Evolutionary conservation across 2,797 vertebrate species (phyloP).

Genomic region (Coreius guichenoti): DNA sequence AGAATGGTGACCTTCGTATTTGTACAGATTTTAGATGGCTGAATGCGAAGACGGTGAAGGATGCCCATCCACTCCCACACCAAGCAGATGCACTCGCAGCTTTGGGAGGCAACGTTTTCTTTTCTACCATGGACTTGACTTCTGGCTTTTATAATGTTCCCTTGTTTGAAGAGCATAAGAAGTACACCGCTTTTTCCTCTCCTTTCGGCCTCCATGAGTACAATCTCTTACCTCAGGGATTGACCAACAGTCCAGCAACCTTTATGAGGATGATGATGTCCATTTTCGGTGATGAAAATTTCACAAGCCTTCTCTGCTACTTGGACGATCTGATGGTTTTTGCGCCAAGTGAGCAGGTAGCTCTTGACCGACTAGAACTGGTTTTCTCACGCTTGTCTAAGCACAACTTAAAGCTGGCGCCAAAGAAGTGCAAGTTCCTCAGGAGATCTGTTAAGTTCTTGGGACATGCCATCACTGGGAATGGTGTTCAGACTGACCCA

Average conservation of each 20-base stretch:
- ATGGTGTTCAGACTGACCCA: conserved; percentile 45
- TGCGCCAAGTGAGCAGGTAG: conserved; percentile 34
- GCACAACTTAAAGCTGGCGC: conserved; percentile 51
- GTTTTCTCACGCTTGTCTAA: conserved; percentile 43
- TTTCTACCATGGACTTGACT: conserved; percentile 14
- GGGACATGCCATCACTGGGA: conserved; percentile 39
- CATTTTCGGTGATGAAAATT: conserved; percentile 55
- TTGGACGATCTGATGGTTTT: conserved; percentile 48
- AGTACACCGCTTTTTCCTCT: conserved; percentile 22
- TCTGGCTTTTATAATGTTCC: conserved; percentile 40
- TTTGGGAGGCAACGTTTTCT: conserved; percentile 20
- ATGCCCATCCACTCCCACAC: conserved; percentile 16
- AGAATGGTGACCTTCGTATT: too few species aligned
- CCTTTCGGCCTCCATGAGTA: conserved; percentile 6
- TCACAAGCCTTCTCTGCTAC: conserved; percentile 49
- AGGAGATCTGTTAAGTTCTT: conserved; percentile 44
- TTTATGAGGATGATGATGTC: conserved; percentile 61
- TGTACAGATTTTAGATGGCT: conserved; percentile 10
- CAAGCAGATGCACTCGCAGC: neutral
- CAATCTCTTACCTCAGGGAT: conserved; percentile 37
- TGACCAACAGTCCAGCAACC: conserved; percentile 52
- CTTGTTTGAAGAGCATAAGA: conserved; percentile 24
- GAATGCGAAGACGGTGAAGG: conserved; percentile 31
- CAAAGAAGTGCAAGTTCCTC: conserved; percentile 48
- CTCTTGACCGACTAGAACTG: conserved; percentile 29